phyloP scores from a whole-genome alignment of 2,113 vertebrate genomes.

The Meleagris gallopavo region DNA sequence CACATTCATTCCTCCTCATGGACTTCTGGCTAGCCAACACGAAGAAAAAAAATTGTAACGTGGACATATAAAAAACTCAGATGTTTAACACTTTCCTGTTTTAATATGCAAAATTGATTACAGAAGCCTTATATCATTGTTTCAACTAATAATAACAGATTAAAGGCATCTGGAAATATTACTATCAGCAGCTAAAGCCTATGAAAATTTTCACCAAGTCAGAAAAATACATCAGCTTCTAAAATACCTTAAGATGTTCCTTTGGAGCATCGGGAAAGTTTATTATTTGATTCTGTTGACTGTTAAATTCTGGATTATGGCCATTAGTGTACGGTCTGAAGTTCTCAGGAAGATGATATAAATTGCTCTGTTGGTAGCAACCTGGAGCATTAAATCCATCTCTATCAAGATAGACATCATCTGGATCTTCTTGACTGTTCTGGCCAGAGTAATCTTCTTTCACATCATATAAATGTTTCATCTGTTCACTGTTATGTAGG shows the following conservation, averaged over 20 bases:
- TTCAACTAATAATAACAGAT: not conserved
- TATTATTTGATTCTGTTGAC: conserved; percentile 63
- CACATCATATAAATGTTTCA: conserved; percentile 70
- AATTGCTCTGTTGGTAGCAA: conserved; percentile 69
- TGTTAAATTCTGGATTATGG: conserved; percentile 69
- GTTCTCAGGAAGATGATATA: conserved; percentile 75
- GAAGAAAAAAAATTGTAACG: not conserved
- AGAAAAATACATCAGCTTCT: not conserved
- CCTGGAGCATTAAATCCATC: conserved; percentile 77
- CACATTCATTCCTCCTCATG: not conserved
- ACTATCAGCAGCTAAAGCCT: not conserved
- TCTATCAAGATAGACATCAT: conserved; percentile 72
- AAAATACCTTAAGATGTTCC: conserved; percentile 84
- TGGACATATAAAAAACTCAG: not conserved
- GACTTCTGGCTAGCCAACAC: not conserved
- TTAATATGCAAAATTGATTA: not conserved
- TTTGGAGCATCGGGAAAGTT: conserved; percentile 69
- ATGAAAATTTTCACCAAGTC: not conserved
- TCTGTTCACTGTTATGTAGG: conserved; percentile 44
- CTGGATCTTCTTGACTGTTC: conserved; percentile 69
- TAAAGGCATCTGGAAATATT: not conserved
- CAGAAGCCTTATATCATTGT: not conserved
- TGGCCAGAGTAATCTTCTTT: conserved; percentile 71
- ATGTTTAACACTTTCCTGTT: not conserved
- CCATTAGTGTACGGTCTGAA: conserved; percentile 76